Conservation (phyloP, 2,797 vertebrate species). For the Poeciliopsis gracilis region DNA sequence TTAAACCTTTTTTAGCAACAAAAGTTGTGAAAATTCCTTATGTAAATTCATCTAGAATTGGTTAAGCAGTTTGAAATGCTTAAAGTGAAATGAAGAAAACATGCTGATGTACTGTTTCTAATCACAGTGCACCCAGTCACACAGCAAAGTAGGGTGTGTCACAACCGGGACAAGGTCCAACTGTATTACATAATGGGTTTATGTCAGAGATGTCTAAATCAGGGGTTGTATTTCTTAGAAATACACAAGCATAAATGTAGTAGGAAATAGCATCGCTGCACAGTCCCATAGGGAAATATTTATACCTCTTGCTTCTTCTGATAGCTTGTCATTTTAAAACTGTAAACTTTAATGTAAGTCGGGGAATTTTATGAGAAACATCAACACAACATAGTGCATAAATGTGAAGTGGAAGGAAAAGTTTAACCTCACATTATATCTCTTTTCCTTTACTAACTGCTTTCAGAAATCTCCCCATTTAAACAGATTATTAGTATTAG, state of each 20-base stretch:
- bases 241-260: conserved; percentile 1
- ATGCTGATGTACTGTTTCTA: conserved; percentile 38
- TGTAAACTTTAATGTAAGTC: not conserved
- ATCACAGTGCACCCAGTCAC: conserved; percentile 33
- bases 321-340: not conserved
- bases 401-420: not conserved
- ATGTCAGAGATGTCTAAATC: conserved; percentile 8
- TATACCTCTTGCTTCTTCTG: too few relatives aligned
- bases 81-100: conserved; percentile 35
- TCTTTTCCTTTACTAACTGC: not conserved
- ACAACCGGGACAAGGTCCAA: conserved; percentile 35
- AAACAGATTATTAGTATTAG: not conserved
- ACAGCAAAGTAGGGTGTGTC: conserved; percentile 55
- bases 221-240: conserved; percentile 10
- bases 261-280: not conserved
- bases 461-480: not conserved
- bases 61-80: conserved; percentile 11
- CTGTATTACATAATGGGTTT: conserved; percentile 32
- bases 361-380: not conserved
- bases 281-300: not conserved
- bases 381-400: too few relatives aligned
- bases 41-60: not conserved
- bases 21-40: conserved; percentile 23
- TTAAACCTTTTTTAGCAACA: conserved; percentile 16
- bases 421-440: not conserved